Evolutionary conservation across 64 coral and sea anemone genomes (phyloP).

Genomic region (Astreopora myriophthalma): DNA sequence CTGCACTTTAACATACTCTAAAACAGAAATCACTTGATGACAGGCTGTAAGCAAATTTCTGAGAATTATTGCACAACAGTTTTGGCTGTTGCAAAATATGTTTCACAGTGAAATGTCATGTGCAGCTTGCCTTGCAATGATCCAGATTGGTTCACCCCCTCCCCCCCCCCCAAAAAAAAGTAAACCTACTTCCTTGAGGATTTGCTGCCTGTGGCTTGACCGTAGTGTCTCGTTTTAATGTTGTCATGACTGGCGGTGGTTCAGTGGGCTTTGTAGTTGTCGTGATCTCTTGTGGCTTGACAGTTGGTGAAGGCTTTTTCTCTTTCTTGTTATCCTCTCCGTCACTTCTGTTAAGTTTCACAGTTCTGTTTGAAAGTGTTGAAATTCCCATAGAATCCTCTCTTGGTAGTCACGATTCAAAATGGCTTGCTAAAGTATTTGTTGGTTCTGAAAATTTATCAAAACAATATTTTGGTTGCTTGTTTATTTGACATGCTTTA

Average conservation of each 20-base stretch:
- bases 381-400: conserved; percentile 34
- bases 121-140: not conserved
- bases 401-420: not conserved
- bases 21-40: not conserved
- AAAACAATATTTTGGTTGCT: no score
- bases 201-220: not conserved
- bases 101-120: not conserved
- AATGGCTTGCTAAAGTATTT: not conserved
- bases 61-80: no score
- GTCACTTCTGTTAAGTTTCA: conserved; percentile 43
- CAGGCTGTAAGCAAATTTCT: not conserved
- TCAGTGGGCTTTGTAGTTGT: not conserved
- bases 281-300: not conserved
- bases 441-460: not conserved
- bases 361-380: conserved; percentile 43
- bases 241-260: not conserved
- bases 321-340: not conserved
- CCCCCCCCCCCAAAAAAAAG: not conserved
- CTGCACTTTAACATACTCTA: not conserved
- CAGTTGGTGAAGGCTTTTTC: not conserved
- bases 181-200: conserved; percentile 1
- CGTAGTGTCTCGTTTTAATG: not conserved
- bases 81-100: no score
- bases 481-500: no score
- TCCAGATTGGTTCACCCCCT: not conserved